Percentiles rank a stretch among this genome's conserved stretches.
Evolutionary conservation across 2,797 vertebrate species (phyloP).

Genomic region (Sebastes flavidus): DNA sequence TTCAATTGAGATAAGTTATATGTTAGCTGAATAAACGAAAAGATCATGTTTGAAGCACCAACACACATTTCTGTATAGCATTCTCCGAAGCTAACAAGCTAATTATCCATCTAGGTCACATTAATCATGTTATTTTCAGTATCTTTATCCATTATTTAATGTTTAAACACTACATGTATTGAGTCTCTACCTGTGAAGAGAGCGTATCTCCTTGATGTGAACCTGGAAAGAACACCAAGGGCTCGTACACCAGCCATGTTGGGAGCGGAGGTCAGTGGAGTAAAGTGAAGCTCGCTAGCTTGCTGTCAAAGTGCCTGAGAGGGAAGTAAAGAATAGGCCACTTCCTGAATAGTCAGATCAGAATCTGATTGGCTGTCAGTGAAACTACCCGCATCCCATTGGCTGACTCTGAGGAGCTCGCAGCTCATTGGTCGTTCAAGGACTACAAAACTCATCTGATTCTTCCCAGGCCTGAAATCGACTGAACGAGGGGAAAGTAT

Average conservation of each 20-base stretch:
- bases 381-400: slow-evolving; percentile 2
- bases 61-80: background rate
- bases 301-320: slow-evolving; percentile 27
- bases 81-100: slow-evolving; percentile 39
- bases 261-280: slow-evolving; percentile 72
- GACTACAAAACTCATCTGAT: background rate
- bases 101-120: slow-evolving; percentile 8
- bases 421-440: slow-evolving; percentile 25
- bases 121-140: rapidly evolving
- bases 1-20: background rate
- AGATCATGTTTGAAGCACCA: rapidly evolving
- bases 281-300: slow-evolving; percentile 20
- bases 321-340: background rate
- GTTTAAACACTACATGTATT: background rate
- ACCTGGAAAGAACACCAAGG: slow-evolving; percentile 77
- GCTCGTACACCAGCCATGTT: slow-evolving; percentile 83
- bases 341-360: slow-evolving; percentile 28
- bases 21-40: background rate
- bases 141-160: background rate
- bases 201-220: slow-evolving; percentile 72
- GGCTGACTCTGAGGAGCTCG: background rate
- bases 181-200: slow-evolving; percentile 68
- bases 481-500: background rate
- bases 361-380: slow-evolving; percentile 47
- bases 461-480: background rate